Evolutionary conservation across 2,888 invertebrate genomes (phyloP).

Genomic region (Julus scandinavius): DNA sequence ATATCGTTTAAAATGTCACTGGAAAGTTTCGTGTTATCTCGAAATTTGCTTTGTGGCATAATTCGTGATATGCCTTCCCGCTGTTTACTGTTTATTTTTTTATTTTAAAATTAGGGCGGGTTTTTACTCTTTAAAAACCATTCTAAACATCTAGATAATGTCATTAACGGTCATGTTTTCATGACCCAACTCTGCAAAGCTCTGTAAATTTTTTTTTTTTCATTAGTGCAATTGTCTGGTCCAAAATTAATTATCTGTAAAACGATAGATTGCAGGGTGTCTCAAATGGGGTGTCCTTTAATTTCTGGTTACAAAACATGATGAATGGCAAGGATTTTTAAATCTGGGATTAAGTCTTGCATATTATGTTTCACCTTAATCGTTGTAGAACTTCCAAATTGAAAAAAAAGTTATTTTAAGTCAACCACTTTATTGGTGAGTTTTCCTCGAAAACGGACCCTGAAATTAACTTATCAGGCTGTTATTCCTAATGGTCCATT

Average conservation of each 20-base stretch:
- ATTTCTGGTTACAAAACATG: not conserved
- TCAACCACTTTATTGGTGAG: no score
- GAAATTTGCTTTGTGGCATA: not conserved
- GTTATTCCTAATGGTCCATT: no score
- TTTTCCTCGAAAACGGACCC: no score
- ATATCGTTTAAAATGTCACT: not conserved
- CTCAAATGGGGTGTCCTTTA: not conserved
- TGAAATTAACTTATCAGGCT: no score
- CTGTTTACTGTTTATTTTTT: not conserved
- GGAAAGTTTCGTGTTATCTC: not conserved
- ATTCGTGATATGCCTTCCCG: constrained; percentile 18
- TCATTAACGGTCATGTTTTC: not conserved
- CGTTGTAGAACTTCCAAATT: not conserved
- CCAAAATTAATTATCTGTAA: not conserved
- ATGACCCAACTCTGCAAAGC: not conserved
- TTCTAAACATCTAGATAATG: not conserved
- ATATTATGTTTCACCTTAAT: not conserved
- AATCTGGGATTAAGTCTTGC: not conserved
- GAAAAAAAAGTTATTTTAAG: no score
- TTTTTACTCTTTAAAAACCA: not conserved
- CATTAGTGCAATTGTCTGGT: not conserved
- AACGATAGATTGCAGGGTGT: not conserved
- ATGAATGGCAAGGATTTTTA: not conserved
- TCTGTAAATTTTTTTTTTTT: not conserved
- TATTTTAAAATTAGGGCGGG: not conserved